Evolutionary conservation across 2,888 invertebrate genomes (phyloP), one percentile per base, ranked within the genome.

Genomic region (Xanthorhoe designata): DNA sequence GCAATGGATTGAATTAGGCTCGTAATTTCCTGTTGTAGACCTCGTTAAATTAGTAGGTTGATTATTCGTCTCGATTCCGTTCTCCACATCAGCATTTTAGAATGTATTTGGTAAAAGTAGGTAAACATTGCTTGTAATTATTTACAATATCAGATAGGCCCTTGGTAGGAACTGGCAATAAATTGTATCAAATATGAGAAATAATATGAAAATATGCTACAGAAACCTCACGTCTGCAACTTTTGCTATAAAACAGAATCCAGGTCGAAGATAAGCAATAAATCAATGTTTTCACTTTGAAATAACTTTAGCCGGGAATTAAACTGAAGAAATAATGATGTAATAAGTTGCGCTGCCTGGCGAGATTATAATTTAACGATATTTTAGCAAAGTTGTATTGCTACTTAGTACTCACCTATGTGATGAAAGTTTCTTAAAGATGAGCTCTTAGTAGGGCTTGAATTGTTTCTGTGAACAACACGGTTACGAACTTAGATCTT

Each of bases 1-100:
- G 77, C 85, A 85, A 86, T 83, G 86, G 84, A 85, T 87, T 84
- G 88, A 87, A 89, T 88, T 87, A 86, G 82, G 82, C 79, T 76
- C 72, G 84, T 83, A 83, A 86, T 86, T 86, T 84, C 82, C 82
- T 80, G 80, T 84, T 85, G 81, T 85, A 73, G 68, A 72, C 69
- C 70, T 76, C 77, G 76, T 80, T 79, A 80, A 82, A 80, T 50
- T 49, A 63, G 65, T 65, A 55, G 65, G 55, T 45, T 54, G 68
- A 71, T 72, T 73, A 70, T 74, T 73, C 17, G 32, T 54, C 38
- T 54, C 32, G 4, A 56, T 42, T 50, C 17, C 15, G 0, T 19
- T 56, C 3, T 56, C 8, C n/a, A 55, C n/a, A 29, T 13, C 4
- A 9, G 6, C 45, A 13, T 42, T 42, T 13, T 42, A 42, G 13